A percentile compares a stretch with the other conserved stretches of the same genome.
These are phyloP conservation scores for Brachionus calyciflorus DNA, from an alignment of 1,140 invertebrate genomes.

Conservation along the genomic window DNA sequence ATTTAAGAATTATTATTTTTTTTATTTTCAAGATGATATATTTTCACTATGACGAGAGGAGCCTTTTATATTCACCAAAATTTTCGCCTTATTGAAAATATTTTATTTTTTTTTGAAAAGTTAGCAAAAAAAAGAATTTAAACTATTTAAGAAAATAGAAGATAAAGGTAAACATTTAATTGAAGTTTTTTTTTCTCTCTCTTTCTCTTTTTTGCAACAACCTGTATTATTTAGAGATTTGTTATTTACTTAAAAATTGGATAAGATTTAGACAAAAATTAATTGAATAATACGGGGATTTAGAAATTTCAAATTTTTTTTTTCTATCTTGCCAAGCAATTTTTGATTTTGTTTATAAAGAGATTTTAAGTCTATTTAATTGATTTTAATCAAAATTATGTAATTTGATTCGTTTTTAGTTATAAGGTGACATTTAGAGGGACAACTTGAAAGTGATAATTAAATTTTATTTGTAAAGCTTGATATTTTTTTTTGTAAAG, in stretches of 20 bases:
- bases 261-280: constrained; percentile 21
- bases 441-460: too few species aligned
- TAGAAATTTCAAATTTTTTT: constrained; percentile 8
- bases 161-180: constrained; percentile 32
- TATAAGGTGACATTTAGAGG: constrained; percentile 12
- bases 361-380: constrained; percentile 19
- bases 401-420: constrained; percentile 4
- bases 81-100: constrained; percentile 21
- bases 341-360: constrained; percentile 41
- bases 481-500: too few species aligned
- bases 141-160: constrained; percentile 16
- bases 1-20: neutral
- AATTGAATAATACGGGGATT: constrained; percentile 38
- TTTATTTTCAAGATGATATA: neutral
- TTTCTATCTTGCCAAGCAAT: constrained; percentile 13
- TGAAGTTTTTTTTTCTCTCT: too few species aligned
- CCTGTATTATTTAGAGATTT: neutral
- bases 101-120: constrained; percentile 18
- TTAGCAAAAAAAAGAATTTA: constrained; percentile 29
- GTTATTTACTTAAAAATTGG: constrained; percentile 25
- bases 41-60: neutral
- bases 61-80: neutral
- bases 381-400: constrained; percentile 27
- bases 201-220: too few species aligned
- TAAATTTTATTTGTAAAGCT: too few species aligned